Conservation (phyloP, 2,113 vertebrate genomes). For the Phalacrocorax aristotelis region DNA sequence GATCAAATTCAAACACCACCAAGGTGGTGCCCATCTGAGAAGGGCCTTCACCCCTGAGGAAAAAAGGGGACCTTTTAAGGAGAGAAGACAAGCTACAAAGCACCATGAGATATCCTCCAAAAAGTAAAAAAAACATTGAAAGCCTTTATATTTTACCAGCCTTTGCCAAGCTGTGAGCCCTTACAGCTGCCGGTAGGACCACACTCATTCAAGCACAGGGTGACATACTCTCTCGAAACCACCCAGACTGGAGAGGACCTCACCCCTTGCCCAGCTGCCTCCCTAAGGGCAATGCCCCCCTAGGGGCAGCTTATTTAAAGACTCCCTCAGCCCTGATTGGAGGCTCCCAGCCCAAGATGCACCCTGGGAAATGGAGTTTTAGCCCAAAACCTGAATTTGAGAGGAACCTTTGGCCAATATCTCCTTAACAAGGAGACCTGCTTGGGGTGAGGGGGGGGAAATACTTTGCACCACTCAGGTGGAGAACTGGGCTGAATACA, state of each 20-base stretch:
- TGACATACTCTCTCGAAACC: background rate
- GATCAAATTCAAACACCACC: accelerated
- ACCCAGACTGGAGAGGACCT: accelerated
- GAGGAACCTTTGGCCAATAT: accelerated
- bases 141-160: background rate
- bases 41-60: accelerated
- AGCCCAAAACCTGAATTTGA: background rate
- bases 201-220: accelerated
- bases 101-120: accelerated
- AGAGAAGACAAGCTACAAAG: background rate
- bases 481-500: accelerated
- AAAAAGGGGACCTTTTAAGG: background rate
- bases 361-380: conserved; percentile 23
- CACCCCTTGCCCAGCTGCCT: background rate
- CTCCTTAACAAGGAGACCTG: background rate
- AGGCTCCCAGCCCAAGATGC: background rate
- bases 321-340: background rate
- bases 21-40: accelerated
- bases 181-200: background rate
- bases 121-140: background rate
- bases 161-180: accelerated
- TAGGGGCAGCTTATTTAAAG: background rate
- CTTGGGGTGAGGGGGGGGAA: too few species aligned
- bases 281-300: accelerated
- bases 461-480: accelerated